Percentiles rank a stretch among this genome's conserved stretches.
phyloP scores from a whole-genome alignment of 2,888 invertebrate species.

The Metellina segmentata region DNA sequence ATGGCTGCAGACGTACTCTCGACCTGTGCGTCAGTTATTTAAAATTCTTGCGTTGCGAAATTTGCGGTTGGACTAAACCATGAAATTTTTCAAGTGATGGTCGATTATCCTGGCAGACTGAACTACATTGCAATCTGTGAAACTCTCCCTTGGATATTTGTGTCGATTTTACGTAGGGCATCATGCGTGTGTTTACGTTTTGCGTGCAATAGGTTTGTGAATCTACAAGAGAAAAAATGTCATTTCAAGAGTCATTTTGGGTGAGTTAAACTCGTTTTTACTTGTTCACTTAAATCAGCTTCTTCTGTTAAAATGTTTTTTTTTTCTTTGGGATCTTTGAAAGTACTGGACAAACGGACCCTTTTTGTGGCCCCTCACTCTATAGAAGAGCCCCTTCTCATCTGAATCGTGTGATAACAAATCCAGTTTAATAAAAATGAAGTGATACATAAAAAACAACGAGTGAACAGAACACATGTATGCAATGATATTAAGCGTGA shows the following conservation, averaged over 20 bases:
- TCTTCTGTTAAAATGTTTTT: too few species aligned
- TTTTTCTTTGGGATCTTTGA: too few species aligned
- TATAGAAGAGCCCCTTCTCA: too few species aligned
- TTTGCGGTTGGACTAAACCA: not conserved
- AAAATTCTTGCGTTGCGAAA: conserved; percentile 10
- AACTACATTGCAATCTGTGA: not conserved
- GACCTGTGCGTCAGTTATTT: not conserved
- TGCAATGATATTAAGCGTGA: too few species aligned
- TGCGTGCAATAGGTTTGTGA: not conserved
- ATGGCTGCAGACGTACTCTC: not conserved
- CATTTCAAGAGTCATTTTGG: conserved; percentile 73
- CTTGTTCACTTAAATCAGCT: too few species aligned
- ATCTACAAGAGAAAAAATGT: conserved; percentile 41
- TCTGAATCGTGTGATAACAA: too few species aligned
- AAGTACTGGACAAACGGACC: too few species aligned
- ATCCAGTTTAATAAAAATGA: too few species aligned
- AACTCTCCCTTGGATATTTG: conserved; percentile 18
- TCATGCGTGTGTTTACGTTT: conserved; percentile 32
- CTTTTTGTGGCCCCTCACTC: too few species aligned
- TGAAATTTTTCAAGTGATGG: not conserved
- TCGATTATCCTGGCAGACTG: not conserved
- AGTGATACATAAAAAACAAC: too few species aligned
- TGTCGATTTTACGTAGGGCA: conserved; percentile 2
- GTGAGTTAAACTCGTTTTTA: conserved; percentile 5
- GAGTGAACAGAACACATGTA: too few species aligned